phyloP scores from a whole-genome alignment of 1,140 invertebrate genomes.

The Lepeophtheirus salmonis region DNA sequence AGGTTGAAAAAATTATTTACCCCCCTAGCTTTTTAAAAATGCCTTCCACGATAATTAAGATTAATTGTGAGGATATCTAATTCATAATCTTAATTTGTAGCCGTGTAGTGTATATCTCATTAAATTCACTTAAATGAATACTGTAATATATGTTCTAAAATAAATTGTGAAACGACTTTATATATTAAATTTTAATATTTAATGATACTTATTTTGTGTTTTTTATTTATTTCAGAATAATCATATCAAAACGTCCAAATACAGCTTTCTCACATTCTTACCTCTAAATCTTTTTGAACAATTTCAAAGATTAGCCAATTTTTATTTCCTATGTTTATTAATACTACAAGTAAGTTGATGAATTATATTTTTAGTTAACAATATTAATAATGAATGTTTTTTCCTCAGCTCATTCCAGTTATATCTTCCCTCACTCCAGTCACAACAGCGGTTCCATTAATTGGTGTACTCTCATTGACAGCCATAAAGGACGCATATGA shows the following conservation, averaged over 20 bases:
- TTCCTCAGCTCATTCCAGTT: conserved; percentile 68
- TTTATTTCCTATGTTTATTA: conserved; percentile 34
- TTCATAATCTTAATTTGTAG: too few species aligned
- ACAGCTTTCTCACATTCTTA: conserved; percentile 55
- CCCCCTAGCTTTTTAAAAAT: too few species aligned
- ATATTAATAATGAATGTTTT: background rate
- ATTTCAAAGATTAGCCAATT: conserved; percentile 60
- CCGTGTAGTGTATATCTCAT: too few species aligned
- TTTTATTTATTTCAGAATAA: conserved; percentile 11
- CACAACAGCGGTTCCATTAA: conserved; percentile 88
- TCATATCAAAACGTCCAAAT: conserved; percentile 28
- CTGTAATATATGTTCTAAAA: too few species aligned
- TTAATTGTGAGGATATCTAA: too few species aligned
- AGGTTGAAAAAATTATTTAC: too few species aligned
- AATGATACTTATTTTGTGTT: too few species aligned
- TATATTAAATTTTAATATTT: too few species aligned
- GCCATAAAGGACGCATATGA: conserved; percentile 97
- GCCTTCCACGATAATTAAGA: too few species aligned
- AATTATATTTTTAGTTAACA: too few species aligned
- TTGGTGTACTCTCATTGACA: conserved; percentile 81
- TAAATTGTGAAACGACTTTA: too few species aligned
- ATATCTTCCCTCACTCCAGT: conserved; percentile 93
- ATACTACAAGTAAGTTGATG: conserved; percentile 14
- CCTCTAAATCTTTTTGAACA: conserved; percentile 68
- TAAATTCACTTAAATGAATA: too few species aligned